Evolutionary conservation across 2,888 invertebrate genomes (phyloP), one percentile per base, ranked within the genome.

Genomic region (Cancer borealis): DNA sequence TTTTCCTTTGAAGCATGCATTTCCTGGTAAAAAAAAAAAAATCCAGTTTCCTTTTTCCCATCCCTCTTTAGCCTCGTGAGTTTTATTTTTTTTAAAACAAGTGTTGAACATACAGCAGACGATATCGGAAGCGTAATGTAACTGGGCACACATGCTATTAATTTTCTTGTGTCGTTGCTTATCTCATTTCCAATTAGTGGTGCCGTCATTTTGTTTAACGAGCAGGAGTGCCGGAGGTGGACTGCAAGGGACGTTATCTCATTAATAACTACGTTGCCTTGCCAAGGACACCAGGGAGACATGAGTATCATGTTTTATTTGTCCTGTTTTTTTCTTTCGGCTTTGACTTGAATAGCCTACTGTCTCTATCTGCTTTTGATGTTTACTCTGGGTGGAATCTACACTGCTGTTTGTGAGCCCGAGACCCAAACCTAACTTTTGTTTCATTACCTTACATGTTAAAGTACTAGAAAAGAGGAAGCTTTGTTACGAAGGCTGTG

Each of bases 81-180:
- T n/a, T 4, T 21, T 21, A 3, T 8, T 5, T 21, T 4, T 21
- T 21, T 21, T 4, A 66, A 66, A n/a, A n/a, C 21, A 14, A 3
- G 2, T 79, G 79, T 5, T 26, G 79, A 30, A 30, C 30, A 12
- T 79, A 6, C 3, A 30, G 79, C 30, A 30, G 30, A 10, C 30
- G 79, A 79, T 10, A 79, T 30, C 66, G n/a, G 21, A n/a, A 66
- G 6, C 30, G 12, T 79, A 10, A 79, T 79, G 14, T 30, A 79
- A 79, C 10, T 26, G 12, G 79, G 10, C 26, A 26, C 30, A 8
- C 30, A 10, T 30, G 10, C 79, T 79, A 79, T 79, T 79, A 30
- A 79, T 79, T 79, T 79, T 30, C 79, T 30, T 79, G 79, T 30
- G 30, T 79, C 79, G 30, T 30, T 79, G 79, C 79, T 79, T 30